Percentiles rank a stretch among this genome's conserved stretches.
phyloP scores from a whole-genome alignment of 1,140 invertebrate species.

The Sycophila sp. region DNA sequence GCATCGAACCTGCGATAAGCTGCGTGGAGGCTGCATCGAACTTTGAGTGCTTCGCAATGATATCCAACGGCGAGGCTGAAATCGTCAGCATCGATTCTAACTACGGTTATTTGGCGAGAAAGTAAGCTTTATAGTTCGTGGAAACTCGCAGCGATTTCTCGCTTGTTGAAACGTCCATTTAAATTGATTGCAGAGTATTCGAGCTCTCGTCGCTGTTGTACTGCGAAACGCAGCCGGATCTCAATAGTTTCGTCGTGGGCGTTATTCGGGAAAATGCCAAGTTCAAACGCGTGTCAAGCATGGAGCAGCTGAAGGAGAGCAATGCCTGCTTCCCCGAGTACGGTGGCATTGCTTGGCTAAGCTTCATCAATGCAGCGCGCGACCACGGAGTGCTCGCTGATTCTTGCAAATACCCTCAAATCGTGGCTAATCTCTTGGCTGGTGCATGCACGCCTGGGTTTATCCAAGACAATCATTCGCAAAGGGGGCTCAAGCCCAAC shows the following conservation, averaged over 20 bases:
- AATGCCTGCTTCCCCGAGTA: conserved; percentile 75
- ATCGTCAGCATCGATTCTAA: conserved; percentile 75
- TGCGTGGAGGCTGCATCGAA: conserved; percentile 61
- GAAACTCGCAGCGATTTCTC: too few relatives aligned
- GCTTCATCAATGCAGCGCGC: conserved; percentile 68
- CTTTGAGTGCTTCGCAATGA: conserved; percentile 72
- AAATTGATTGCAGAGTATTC: conserved; percentile 63
- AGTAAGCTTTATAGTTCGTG: conserved; percentile 66
- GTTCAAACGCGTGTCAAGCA: conserved; percentile 58
- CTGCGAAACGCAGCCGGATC: conserved; percentile 64
- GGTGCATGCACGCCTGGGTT: conserved; percentile 72
- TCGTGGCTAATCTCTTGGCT: conserved; percentile 69
- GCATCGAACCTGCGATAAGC: conserved; percentile 69
- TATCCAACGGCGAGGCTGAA: conserved; percentile 72
- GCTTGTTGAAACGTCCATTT: neutral
- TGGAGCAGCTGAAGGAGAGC: conserved; percentile 68
- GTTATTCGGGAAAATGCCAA: conserved; percentile 63
- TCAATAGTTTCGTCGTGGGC: conserved; percentile 67
- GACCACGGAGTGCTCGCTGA: conserved; percentile 58
- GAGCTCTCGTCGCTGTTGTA: conserved; percentile 68
- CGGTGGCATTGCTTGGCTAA: conserved; percentile 71
- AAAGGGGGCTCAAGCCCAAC: neutral
- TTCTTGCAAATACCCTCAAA: conserved; percentile 69
- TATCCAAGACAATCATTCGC: conserved; percentile 59
- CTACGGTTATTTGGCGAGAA: conserved; percentile 76